phyloP scores from a whole-genome alignment of 2,113 vertebrate genomes.

The Corythoichthys haematopterus region DNA sequence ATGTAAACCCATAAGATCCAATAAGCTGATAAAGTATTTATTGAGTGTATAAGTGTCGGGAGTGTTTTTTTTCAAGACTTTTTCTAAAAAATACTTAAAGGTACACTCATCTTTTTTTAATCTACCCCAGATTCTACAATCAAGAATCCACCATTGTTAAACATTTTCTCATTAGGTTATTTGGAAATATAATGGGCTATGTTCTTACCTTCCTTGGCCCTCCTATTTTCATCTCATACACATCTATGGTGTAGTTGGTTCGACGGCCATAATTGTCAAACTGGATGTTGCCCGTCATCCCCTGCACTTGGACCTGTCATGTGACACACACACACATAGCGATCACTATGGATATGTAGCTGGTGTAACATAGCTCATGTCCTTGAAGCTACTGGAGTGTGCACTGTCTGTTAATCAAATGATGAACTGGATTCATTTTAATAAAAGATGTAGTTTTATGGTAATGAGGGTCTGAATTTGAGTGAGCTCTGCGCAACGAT shows the following conservation, averaged over 20 bases:
- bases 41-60: neutral
- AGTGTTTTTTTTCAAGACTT: too few species aligned
- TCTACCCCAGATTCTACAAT: too few species aligned
- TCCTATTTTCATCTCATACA: constrained; percentile 92
- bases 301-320: constrained; percentile 90
- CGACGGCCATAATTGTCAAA: constrained; percentile 97
- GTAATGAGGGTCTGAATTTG: constrained; percentile 63
- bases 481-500: constrained; percentile 50
- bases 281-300: constrained; percentile 98
- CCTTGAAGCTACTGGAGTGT: constrained; percentile 36
- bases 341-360: constrained; percentile 37
- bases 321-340: constrained; percentile 34
- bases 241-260: constrained; percentile 96
- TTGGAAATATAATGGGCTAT: neutral
- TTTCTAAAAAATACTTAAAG: too few species aligned
- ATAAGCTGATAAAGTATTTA: neutral
- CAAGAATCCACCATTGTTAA: too few species aligned
- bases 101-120: too few species aligned
- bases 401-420: constrained; percentile 59
- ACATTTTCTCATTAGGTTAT: neutral
- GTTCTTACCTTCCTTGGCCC: constrained; percentile 89
- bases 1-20: neutral
- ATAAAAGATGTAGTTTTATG: constrained; percentile 70
- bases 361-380: constrained; percentile 39
- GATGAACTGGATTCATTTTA: constrained; percentile 67